phyloP scores from a whole-genome alignment of 2,113 vertebrate genomes.

The Saguinus midas region DNA sequence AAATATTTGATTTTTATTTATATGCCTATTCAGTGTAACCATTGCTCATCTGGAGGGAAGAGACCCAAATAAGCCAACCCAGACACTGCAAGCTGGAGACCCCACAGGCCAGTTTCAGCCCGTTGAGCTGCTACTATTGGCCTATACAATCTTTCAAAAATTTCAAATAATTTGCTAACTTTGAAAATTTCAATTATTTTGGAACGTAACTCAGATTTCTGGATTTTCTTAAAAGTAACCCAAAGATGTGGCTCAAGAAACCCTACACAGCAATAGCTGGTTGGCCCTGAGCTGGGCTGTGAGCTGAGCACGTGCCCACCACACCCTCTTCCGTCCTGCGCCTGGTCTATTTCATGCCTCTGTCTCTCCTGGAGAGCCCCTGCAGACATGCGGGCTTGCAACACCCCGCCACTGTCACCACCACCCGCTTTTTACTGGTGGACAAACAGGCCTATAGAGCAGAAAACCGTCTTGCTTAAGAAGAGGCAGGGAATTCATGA shows the following conservation, averaged over 20 bases:
- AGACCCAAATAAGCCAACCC: not conserved
- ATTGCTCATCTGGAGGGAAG: not conserved
- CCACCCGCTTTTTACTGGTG: not conserved
- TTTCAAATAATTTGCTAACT: not conserved
- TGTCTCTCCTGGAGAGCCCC: not conserved
- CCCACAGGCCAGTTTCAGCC: not conserved
- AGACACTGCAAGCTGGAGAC: not conserved
- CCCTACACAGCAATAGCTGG: fast-evolving
- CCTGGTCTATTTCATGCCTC: not conserved
- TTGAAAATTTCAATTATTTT: not conserved
- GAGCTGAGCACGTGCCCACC: not conserved
- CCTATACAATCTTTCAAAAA: not conserved
- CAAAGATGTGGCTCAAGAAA: not conserved
- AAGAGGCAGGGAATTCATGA: fast-evolving
- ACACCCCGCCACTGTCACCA: fast-evolving
- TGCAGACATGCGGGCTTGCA: fast-evolving
- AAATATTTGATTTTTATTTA: slow-evolving; percentile 25
- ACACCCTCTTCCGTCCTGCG: not conserved
- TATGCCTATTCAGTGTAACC: not conserved
- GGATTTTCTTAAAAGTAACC: not conserved
- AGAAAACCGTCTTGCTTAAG: fast-evolving
- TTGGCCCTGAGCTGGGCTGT: not conserved
- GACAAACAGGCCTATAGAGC: not conserved
- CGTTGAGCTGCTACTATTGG: fast-evolving
- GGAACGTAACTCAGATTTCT: not conserved